Evolutionary conservation across 2,888 invertebrate genomes (phyloP).

Genomic region (Phragmatobia fuliginosa): DNA sequence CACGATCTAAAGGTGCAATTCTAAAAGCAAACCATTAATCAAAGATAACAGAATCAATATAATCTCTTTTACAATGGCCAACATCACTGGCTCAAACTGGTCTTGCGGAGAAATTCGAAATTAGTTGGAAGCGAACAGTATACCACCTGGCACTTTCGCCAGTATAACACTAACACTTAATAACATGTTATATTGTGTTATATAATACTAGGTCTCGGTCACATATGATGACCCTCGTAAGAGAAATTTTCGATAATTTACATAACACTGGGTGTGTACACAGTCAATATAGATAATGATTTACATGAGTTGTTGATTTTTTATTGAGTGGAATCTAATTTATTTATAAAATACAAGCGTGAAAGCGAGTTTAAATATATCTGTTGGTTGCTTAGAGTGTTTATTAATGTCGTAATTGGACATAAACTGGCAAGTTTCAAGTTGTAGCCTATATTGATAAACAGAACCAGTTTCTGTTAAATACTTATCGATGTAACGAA

Average conservation of each 20-base stretch:
- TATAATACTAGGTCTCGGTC: slow-evolving; percentile 79
- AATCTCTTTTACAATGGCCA: slow-evolving; percentile 17
- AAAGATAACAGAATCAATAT: slow-evolving; percentile 29
- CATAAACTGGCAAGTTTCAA: slow-evolving; percentile 7
- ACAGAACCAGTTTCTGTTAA: slow-evolving; percentile 19
- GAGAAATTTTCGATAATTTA: slow-evolving; percentile 55
- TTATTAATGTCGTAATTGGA: slow-evolving; percentile 11
- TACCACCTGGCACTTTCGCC: slow-evolving; percentile 76
- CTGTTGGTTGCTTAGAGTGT: slow-evolving; percentile 7
- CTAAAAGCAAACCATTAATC: slow-evolving; percentile 9
- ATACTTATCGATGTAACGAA: neutral
- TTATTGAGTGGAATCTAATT: neutral
- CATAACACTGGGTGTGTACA: slow-evolving; percentile 49
- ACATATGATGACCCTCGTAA: slow-evolving; percentile 59
- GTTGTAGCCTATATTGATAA: slow-evolving; percentile 16
- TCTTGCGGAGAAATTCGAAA: slow-evolving; percentile 74
- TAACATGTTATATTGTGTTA: slow-evolving; percentile 53
- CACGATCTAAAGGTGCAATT: neutral
- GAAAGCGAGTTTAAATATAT: slow-evolving; percentile 17
- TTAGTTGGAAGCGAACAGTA: slow-evolving; percentile 55
- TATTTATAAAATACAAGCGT: slow-evolving; percentile 14
- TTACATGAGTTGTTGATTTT: slow-evolving; percentile 22
- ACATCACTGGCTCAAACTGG: slow-evolving; percentile 57
- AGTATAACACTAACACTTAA: slow-evolving; percentile 57
- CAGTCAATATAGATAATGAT: slow-evolving; percentile 25